Evolutionary conservation across 2,113 vertebrate species (phyloP).

Genomic region (Antennarius striatus): DNA sequence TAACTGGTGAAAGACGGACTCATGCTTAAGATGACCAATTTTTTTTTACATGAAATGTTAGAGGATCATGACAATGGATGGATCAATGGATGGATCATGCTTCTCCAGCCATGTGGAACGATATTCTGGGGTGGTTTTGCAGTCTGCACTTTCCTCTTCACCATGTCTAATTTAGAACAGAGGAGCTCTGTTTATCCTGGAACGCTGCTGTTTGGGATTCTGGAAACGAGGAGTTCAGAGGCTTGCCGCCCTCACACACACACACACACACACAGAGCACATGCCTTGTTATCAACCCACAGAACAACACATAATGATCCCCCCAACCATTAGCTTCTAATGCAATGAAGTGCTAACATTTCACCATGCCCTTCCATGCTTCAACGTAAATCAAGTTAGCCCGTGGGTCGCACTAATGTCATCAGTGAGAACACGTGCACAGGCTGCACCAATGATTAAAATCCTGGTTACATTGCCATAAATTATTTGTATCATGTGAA

Average conservation of each 20-base stretch:
- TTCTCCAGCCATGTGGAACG: conserved; percentile 15
- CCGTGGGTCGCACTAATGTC: conserved; percentile 61
- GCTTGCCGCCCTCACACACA: conserved; percentile 57
- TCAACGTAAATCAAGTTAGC: conserved; percentile 64
- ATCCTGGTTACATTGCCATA: conserved; percentile 23
- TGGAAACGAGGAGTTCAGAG: conserved; percentile 73
- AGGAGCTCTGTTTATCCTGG: conserved; percentile 68
- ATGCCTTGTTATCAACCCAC: conserved; percentile 76
- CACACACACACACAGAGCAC: conserved; percentile 61
- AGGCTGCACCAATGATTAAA: conserved; percentile 50
- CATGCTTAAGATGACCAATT: conserved; percentile 34
- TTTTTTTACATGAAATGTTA: conserved; percentile 2
- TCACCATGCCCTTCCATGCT: conserved; percentile 63
- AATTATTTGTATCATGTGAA: conserved; percentile 42
- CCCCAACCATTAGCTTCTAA: conserved; percentile 71
- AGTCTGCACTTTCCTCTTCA: conserved; percentile 49
- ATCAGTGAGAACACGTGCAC: conserved; percentile 50
- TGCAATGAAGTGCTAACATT: conserved; percentile 70
- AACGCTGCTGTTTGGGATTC: conserved; percentile 70
- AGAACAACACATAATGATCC: conserved; percentile 68
- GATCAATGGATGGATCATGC: conserved; percentile 24
- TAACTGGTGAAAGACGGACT: not conserved
- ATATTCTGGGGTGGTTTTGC: conserved; percentile 35
- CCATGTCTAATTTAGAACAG: conserved; percentile 73
- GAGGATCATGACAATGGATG: conserved; percentile 19